Conservation (phyloP, 2,888 invertebrate genomes). For the Cepaea hortensis region DNA sequence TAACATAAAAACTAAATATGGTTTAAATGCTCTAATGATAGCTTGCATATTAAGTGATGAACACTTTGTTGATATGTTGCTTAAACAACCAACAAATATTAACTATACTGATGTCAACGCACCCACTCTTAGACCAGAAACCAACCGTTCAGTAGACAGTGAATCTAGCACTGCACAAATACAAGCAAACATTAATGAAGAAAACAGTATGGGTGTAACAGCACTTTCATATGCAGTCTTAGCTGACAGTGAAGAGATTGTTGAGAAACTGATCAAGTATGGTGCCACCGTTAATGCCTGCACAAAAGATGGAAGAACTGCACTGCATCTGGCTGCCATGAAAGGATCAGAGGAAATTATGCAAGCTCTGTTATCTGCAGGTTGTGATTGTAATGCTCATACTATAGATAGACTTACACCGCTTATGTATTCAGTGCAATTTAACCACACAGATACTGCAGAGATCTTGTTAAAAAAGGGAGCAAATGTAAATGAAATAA, state of each 20-base stretch:
- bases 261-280: not conserved
- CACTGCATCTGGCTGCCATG: constrained; percentile 2
- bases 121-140: not conserved
- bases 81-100: not conserved
- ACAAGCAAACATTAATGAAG: not conserved
- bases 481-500: not conserved
- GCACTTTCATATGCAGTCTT: not conserved
- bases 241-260: not conserved
- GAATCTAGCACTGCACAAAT: not conserved
- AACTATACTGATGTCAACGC: no score
- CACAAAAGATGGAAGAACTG: not conserved
- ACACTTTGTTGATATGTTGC: not conserved
- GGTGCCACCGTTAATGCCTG: not conserved
- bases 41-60: not conserved
- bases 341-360: constrained; percentile 11
- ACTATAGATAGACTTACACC: not conserved
- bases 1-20: not conserved
- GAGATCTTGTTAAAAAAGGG: not conserved
- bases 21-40: not conserved
- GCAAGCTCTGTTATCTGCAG: not conserved
- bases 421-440: not conserved
- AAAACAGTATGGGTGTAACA: not conserved
- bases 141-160: not conserved
- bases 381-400: not conserved
- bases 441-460: not conserved